Base-by-base conservation (phyloP, 2,113 vertebrate genomes). In the Elephantulus edwardii region DNA sequence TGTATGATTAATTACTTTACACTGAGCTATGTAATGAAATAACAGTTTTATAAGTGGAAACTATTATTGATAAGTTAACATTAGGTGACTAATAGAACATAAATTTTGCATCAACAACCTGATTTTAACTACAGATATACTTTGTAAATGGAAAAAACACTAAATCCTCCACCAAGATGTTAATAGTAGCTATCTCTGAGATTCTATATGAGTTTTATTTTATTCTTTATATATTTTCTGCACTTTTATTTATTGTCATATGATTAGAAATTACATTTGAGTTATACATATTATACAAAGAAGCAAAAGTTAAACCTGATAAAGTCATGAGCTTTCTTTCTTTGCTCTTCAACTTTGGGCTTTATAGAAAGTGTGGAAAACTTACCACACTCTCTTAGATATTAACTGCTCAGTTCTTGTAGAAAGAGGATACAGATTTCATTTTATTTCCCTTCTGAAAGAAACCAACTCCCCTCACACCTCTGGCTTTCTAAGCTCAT, bases 351-450 rank as follows among this genome's bases (percentile, higher is more conserved):
- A 16, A 13, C n/a, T 86, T 71, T 24, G 58, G 52, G 38, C 5
- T 48, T 0, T 14, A 52, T 13, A 28, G 17, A 19, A 8, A 4
- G n/a, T 19, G 8, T 30, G 66, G 54, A 60, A 86, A 91, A 58
- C 52, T 46, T 24, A 78, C 24, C 0, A 54, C 71, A 8, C 26
- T 86, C 87, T 64, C 74, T 88, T 68, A 17, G 77, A 92, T 91
- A 86, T 35, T 64, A 79, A 35, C 72, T 83, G 42, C 50, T 83
- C 16, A 8, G 62, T 91, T 75, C 85, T 72, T 70, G 4, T 58
- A 84, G 66, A 70, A 62, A 92, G 48, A 94, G 70, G 64, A 71
- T 58, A 78, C 28, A 6, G 52, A 92, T 83, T 89, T 60, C 48
- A 66, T 46, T 62, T 60, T 60, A 9, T 60, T 30, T 28, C 60